Base-by-base conservation (phyloP, 2,888 invertebrate genomes). In the Aradus depressus region DNA sequence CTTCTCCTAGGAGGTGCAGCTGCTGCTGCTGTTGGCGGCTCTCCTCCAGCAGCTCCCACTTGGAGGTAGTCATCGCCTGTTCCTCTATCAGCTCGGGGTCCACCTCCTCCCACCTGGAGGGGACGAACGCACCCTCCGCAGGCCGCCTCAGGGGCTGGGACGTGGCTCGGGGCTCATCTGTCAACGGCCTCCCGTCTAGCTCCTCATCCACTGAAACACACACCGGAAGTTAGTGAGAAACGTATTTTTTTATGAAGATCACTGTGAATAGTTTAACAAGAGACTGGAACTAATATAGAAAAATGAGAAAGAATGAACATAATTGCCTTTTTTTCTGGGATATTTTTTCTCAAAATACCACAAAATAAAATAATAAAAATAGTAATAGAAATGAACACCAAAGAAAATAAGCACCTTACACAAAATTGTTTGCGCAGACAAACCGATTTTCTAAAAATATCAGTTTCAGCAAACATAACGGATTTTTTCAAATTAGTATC, bases 21-120 rank as follows among this genome's bases (percentile, higher is more conserved):
- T 44, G 35, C 18, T 44, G 22, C 22, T 32, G 10, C 18, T 23
- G 26, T 14, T 66, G 67, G 51, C 68, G 67, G 54, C 67, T 68
- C 45, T 69, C 70, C 62, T 83, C 87, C 44, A 88, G 67, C 39
- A 81, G 72, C 64, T 90, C 89, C 89, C 89, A 90, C 66, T 89
- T 89, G 60, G 85, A 86, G 0, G 87, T 87, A 1, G 84, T 86
- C 75, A 88, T 84, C 5, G 88, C 88, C 68, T 81, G 80, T 4
- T 80, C 82, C 66, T 86, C 85, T 5, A 80, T 73, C 66, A 84
- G 80, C 62, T 84, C 81, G 21, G 91, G 89, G 70, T 95, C 93
- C 21, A 97, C 87, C 38, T 85, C 86, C 75, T 97, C 95, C 96
- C 96, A 97, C 67, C 91, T 88, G 2, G 93, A 93, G 6, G 88